These are phyloP conservation scores for Catocala sponsa DNA, from an alignment of 2,888 invertebrate species.

Conservation along the genomic window DNA sequence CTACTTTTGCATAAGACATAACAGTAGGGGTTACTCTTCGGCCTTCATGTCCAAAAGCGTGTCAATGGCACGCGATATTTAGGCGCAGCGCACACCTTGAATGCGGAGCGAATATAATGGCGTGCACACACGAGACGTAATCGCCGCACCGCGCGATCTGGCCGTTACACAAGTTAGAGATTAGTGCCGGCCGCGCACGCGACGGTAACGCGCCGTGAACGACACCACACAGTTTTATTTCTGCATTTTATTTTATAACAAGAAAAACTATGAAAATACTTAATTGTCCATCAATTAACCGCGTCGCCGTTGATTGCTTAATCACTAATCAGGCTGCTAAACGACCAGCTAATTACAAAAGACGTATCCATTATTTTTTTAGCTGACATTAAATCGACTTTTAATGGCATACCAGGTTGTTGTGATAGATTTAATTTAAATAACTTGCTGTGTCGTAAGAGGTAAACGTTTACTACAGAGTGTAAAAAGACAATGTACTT, in stretches of 20 bases:
- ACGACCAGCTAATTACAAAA: constrained; percentile 39
- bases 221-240: constrained; percentile 56
- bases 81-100: constrained; percentile 47
- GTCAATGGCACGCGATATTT: constrained; percentile 63
- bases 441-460: background rate
- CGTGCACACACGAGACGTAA: constrained; percentile 68
- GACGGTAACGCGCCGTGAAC: constrained; percentile 73
- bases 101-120: constrained; percentile 69
- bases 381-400: background rate
- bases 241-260: constrained; percentile 33
- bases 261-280: constrained; percentile 48
- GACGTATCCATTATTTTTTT: constrained; percentile 31
- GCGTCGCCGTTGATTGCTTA: constrained; percentile 48
- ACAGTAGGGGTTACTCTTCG: constrained; percentile 19
- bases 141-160: constrained; percentile 49
- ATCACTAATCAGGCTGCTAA: constrained; percentile 42
- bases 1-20: constrained; percentile 7
- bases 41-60: constrained; percentile 63
- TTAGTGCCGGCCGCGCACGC: constrained; percentile 75
- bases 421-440: background rate
- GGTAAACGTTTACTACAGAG: constrained; percentile 1
- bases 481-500: constrained; percentile 17
- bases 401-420: too few relatives aligned
- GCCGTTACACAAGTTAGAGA: constrained; percentile 72
- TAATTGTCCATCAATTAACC: constrained; percentile 55